Base-by-base conservation (phyloP, 2,113 vertebrate genomes). In the Pygoscelis antarcticus region DNA sequence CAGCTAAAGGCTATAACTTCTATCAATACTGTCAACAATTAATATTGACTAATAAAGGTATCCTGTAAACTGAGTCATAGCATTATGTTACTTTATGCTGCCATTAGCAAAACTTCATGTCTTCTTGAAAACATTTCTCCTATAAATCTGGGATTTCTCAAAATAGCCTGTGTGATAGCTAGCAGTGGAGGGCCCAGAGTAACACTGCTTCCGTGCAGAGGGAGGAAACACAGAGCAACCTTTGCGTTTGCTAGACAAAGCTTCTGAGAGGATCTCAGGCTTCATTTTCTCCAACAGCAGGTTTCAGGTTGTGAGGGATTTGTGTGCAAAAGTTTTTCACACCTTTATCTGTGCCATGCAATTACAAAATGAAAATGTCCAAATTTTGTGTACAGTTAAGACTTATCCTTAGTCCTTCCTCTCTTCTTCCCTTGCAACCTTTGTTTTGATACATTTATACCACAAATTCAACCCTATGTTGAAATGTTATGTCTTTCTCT, bases 1-100 rank as follows among this genome's bases (percentile, higher is more conserved):
- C 87, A 44, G 96, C 93, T 94, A 96, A 98, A 97, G 97, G 89
- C 96, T 97, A 90, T 96, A 90, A 88, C 96, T 82, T 55, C 96
- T 96, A 97, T 98, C 98, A 97, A 98, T 98, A 98, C 94, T 76
- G 95, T 96, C 96, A 97, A 98, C 98, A 95, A 97, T 97, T 97
- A 97, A 96, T 97, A 98, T 96, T 97, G 98, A 98, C 91, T 90
- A 85, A 97, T 88, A 91, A 96, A 89, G 95, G 86, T 95, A 97
- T 96, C 16, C 57, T 81, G 94, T 93, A 96, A 96, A 94, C 89
- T 87, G 90, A 95, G 92, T 92, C 83, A 30, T 83, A 66, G 89
- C 69, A 93, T 94, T 75, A 89, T 61, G 61, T 47, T 96, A 95
- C 80, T 97, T 90, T 66, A 91, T 21, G 40, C 89, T 78, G 38